These are phyloP conservation scores for Ectemnius continuus DNA, from an alignment of 2,888 invertebrate species.

Conservation along the genomic window DNA sequence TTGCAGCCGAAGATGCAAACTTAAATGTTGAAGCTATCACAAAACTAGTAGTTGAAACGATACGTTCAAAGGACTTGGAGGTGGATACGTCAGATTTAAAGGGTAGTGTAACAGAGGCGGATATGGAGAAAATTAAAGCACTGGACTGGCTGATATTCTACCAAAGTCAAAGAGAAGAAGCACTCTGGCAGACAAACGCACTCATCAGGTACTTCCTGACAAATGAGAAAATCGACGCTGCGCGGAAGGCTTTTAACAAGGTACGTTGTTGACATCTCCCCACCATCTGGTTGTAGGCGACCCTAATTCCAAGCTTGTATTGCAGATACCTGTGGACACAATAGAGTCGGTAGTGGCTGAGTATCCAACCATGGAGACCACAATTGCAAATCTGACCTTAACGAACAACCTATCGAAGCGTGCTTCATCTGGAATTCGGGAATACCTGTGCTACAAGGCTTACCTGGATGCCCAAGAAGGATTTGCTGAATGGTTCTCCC, in stretches of 20 bases:
- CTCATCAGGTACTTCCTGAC: conserved; percentile 91
- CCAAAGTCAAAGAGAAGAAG: conserved; percentile 87
- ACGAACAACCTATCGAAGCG: conserved; percentile 78
- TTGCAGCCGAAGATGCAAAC: conserved; percentile 86
- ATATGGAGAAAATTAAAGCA: conserved; percentile 86
- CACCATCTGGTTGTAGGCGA: background rate
- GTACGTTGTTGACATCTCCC: conserved; percentile 57
- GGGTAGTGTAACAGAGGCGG: conserved; percentile 83
- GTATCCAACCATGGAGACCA: conserved; percentile 76
- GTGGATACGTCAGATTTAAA: conserved; percentile 71
- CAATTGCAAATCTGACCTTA: conserved; percentile 73
- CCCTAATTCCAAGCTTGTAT: conserved; percentile 30
- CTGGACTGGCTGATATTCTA: conserved; percentile 93
- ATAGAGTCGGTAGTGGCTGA: conserved; percentile 81
- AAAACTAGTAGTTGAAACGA: conserved; percentile 90
- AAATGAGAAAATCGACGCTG: conserved; percentile 89
- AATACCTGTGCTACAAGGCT: conserved; percentile 92
- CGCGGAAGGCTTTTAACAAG: conserved; percentile 86
- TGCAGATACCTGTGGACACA: conserved; percentile 82
- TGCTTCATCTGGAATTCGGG: conserved; percentile 81
- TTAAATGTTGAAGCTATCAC: conserved; percentile 92
- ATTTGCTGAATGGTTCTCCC: conserved; percentile 93
- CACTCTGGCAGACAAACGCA: conserved; percentile 92
- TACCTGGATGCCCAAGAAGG: conserved; percentile 93
- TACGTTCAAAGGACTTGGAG: conserved; percentile 79